Conservation (phyloP, 2,888 invertebrate genomes). For the Amphiduros pacificus region DNA sequence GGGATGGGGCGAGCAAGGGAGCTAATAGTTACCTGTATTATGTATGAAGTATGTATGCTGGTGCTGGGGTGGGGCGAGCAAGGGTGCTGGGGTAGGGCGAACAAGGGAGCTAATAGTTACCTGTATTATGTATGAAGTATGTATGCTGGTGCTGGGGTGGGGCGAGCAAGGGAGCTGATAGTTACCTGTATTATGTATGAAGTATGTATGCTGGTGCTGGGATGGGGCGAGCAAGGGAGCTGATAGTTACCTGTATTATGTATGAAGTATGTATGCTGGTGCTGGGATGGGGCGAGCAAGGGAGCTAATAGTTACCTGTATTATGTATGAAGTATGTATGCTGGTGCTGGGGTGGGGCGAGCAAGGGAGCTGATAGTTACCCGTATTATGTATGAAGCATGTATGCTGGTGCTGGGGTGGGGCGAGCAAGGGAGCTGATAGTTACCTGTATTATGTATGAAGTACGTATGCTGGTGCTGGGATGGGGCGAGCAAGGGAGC, state of each 20-base stretch:
- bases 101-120: conserved; percentile 35
- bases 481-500: conserved; percentile 34
- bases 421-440: conserved; percentile 40
- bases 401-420: conserved; percentile 4
- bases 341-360: conserved; percentile 6
- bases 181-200: conserved; percentile 38
- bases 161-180: conserved; percentile 40
- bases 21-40: conserved; percentile 47
- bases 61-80: conserved; percentile 17
- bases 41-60: conserved; percentile 1
- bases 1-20: conserved; percentile 31
- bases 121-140: conserved; percentile 7
- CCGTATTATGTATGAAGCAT: conserved; percentile 48
- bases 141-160: conserved; percentile 4
- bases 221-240: conserved; percentile 34
- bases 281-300: conserved; percentile 20
- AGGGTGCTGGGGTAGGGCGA: conserved; percentile 61
- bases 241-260: conserved; percentile 44
- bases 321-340: conserved; percentile 4
- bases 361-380: conserved; percentile 57
- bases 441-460: conserved; percentile 38
- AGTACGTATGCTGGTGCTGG: conserved; percentile 4
- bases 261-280: conserved; percentile 1
- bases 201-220: conserved; percentile 4
- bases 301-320: conserved; percentile 50